Evolutionary conservation across 2,113 vertebrate genomes (phyloP), one percentile per base, ranked within the genome.

Genomic region (Microtus oregoni): DNA sequence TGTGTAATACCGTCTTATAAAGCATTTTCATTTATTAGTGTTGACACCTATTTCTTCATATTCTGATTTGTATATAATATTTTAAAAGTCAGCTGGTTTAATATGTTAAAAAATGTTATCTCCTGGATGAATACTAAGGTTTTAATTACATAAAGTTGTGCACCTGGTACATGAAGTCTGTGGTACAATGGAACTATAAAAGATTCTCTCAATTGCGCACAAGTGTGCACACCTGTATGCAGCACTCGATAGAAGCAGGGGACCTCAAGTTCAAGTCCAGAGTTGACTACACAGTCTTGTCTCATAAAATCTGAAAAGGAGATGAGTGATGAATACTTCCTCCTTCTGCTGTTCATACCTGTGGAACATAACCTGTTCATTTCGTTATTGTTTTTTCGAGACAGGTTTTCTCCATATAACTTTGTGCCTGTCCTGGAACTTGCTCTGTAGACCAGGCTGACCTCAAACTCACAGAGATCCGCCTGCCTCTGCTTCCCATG

Each of bases 81-180:
- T 78, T 85, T 67, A 85, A 79, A 87, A 90, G 76, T 88, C 50
- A 94, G 44, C 38, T 90, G 30, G 95, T 93, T 91, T 14, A 75
- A 55, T 55, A 78, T 92, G 78, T 78, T 47, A 38, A 87, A 90
- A 92, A 87, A 89, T 55, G 52, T 55, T 55, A 97, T 92, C 79
- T 86, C 28, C 86, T 82, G 47, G 38, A 92, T 95, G 17, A 91
- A 55, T 91, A 77, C 15, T 88, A 61, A 92, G 14, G 11, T 86
- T 77, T 94, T 92, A 73, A n/a, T 90, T 68, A 73, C 61, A 47
- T 28, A 72, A 75, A 75, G 44, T 30, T 91, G 5, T 44, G 1
- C 4, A 50, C 86, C 32, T 94, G 32, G n/a, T 90, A 24, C 20
- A 20, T 94, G 14, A 35, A 87, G 5, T 96, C 82, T 79, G 63